Conservation (phyloP, 2,888 invertebrate species). For the Tromatobia lineatoria region DNA sequence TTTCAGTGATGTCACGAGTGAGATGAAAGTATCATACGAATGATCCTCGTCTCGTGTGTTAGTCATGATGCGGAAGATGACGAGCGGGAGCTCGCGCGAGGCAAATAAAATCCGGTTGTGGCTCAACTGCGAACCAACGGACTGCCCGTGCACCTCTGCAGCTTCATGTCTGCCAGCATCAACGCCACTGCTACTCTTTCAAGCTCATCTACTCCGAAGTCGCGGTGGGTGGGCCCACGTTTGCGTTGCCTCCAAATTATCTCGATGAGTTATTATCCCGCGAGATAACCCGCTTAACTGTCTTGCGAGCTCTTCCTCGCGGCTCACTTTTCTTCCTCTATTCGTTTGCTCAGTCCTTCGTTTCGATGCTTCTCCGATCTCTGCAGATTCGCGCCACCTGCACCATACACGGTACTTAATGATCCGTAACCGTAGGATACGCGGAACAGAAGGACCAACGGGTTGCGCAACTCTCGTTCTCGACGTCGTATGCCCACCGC, state of each 20-base stretch:
- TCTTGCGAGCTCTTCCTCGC: constrained; percentile 34
- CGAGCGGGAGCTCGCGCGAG: background rate
- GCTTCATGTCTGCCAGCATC: constrained; percentile 42
- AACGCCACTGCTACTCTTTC: constrained; percentile 13
- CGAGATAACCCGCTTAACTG: constrained; percentile 50
- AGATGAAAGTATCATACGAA: background rate
- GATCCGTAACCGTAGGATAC: constrained; percentile 74
- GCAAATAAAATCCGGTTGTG: background rate
- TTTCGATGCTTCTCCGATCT: constrained; percentile 43
- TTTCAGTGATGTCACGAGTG: background rate
- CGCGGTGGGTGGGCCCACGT: constrained; percentile 13
- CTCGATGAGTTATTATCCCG: constrained; percentile 51
- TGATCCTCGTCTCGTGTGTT: background rate
- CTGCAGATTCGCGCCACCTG: constrained; percentile 70
- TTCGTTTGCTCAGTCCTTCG: constrained; percentile 18
- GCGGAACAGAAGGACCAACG: constrained; percentile 53
- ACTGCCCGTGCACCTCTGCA: constrained; percentile 1
- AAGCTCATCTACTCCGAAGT: constrained; percentile 4
- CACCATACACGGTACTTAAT: constrained; percentile 70
- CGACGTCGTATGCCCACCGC: constrained; percentile 45
- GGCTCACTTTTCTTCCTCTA: constrained; percentile 35
- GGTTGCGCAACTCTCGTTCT: constrained; percentile 42
- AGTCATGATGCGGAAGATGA: background rate
- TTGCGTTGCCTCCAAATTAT: constrained; percentile 26
- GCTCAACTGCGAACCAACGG: background rate